These are phyloP conservation scores for Phycodurus eques DNA, from an alignment of 2,113 vertebrate genomes.

Conservation along the genomic window DNA sequence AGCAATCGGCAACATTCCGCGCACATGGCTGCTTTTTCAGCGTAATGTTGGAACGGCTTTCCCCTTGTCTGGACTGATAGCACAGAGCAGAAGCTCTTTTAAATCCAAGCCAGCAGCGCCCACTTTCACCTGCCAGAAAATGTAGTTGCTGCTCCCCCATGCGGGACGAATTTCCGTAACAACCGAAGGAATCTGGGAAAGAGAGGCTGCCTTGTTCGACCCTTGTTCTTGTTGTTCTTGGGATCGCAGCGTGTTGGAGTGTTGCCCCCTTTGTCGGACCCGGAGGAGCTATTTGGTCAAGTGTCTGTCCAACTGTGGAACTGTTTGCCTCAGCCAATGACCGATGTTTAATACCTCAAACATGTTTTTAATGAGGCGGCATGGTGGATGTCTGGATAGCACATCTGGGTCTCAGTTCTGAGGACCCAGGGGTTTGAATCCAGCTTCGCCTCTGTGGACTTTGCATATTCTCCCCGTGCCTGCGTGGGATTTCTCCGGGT, in stretches of 20 bases:
- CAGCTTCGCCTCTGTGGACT: too few relatives aligned
- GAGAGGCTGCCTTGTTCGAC: constrained; percentile 9
- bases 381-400: too few relatives aligned
- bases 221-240: not conserved
- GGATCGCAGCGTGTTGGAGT: not conserved
- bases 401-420: too few relatives aligned
- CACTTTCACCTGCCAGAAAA: constrained; percentile 48
- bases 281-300: not conserved
- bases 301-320: not conserved
- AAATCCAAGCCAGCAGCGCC: constrained; percentile 8
- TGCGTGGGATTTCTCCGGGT: too few relatives aligned
- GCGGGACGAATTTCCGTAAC: constrained; percentile 26
- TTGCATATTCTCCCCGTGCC: too few relatives aligned
- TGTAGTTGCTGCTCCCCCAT: not conserved
- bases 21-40: not conserved
- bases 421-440: too few relatives aligned
- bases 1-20: not conserved
- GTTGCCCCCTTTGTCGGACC: not conserved
- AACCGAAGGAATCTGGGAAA: constrained; percentile 31
- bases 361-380: too few relatives aligned
- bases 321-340: not conserved
- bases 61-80: not conserved
- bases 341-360: not conserved
- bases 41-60: not conserved
- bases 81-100: not conserved